These are phyloP conservation scores for Mizuhopecten yessoensis DNA, from an alignment of 1,140 invertebrate species.

Conservation along the genomic window DNA sequence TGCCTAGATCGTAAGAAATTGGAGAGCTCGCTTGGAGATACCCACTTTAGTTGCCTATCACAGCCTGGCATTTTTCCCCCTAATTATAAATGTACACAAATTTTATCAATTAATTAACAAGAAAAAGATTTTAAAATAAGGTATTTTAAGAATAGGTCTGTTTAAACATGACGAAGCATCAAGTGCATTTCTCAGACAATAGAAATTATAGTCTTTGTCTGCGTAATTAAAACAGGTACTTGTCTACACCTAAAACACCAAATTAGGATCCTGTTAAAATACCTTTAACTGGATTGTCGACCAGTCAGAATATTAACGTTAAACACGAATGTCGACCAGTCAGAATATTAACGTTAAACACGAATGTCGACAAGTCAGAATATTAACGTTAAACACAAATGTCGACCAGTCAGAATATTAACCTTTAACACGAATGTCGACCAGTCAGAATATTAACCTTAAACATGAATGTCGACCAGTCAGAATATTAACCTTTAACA, in stretches of 20 bases:
- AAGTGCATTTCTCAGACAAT: not conserved
- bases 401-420: too few relatives aligned
- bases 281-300: not conserved
- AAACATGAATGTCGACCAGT: too few relatives aligned
- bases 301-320: not conserved
- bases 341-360: too few relatives aligned
- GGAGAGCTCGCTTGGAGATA: not conserved
- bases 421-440: too few relatives aligned
- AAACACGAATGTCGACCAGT: too few relatives aligned
- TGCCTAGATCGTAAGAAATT: constrained; percentile 10
- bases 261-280: not conserved
- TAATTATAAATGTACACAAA: constrained; percentile 7
- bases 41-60: not conserved
- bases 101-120: constrained; percentile 36
- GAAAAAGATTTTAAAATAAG: constrained; percentile 4
- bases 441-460: not conserved
- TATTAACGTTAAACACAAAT: not conserved
- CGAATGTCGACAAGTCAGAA: not conserved
- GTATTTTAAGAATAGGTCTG: not conserved
- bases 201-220: not conserved
- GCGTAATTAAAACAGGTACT: not conserved
- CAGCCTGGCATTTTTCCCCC: not conserved
- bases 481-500: too few relatives aligned
- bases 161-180: not conserved
- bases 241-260: not conserved